Evolutionary conservation across 2,797 vertebrate species (phyloP), one percentile per base, ranked within the genome.

Genomic region (Coccyzus lansbergi): DNA sequence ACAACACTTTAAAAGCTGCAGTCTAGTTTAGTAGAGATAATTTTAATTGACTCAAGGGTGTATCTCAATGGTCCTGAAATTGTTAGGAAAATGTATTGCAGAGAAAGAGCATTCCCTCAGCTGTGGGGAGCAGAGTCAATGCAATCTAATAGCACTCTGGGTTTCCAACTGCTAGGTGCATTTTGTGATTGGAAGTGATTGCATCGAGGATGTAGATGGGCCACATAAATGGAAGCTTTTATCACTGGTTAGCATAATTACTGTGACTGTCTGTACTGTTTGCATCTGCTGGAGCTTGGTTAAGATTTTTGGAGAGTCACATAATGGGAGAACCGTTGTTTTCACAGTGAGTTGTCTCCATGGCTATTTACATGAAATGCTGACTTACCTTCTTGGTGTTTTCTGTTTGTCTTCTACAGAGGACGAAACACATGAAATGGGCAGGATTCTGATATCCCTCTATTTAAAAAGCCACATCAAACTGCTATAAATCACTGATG

Each of bases 31-130:
- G 92, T 44, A 58, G 76, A 96, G 96, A 97, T 97, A 94, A 96
- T 96, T 96, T 96, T 97, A 97, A 97, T 95, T 96, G 96, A 96
- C 96, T 96, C 93, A 94, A 90, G 94, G 72, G 85, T 90, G 86
- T 87, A 94, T 97, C 96, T 96, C 91, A 84, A 83, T 80, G 84
- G 92, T 87, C 87, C 68, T 67, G 95, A 96, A 93, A 95, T 94
- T 95, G 93, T 97, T 94, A 94, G 81, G 83, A 70, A 94, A 92
- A 94, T 52, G 83, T 92, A 94, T 86, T 93, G 92, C 81, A 94
- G 77, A 58, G 74, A 60, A 91, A 93, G 88, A 96, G 72, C 87
- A 63, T 88, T 91, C 83, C 83, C 85, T 93, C 86, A 82, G 92
- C 94, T 87, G 82, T 71, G 26, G 60, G 74, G 71, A 97, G 55